phyloP scores from a whole-genome alignment of 2,888 invertebrate species.

The Brachyptera putata region DNA sequence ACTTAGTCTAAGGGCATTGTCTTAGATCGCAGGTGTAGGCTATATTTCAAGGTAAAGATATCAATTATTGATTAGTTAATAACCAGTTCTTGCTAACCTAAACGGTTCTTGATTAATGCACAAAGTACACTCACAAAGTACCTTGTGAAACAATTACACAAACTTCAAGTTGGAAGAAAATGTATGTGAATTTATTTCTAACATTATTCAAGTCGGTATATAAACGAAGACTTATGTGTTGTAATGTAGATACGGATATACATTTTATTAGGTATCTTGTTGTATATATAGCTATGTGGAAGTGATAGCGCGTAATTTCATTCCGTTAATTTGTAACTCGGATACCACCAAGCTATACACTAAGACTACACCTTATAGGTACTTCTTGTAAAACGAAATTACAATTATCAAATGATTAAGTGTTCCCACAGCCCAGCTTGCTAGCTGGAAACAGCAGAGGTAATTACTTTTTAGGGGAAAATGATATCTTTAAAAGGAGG shows the following conservation, averaged over 20 bases:
- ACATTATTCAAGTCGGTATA: neutral
- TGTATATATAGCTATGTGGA: neutral
- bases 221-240: constrained; percentile 17
- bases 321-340: constrained; percentile 20
- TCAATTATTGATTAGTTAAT: constrained; percentile 6
- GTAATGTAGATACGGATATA: neutral
- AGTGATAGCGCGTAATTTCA: constrained; percentile 5
- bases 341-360: constrained; percentile 3
- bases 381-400: constrained; percentile 22
- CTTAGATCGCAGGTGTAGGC: constrained; percentile 14
- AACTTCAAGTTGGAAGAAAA: neutral
- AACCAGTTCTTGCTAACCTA: neutral
- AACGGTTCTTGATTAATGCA: neutral
- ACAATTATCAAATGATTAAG: constrained; percentile 21
- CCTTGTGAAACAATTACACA: neutral
- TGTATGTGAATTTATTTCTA: constrained; percentile 13
- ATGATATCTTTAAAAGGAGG: constrained; percentile 8
- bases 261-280: neutral
- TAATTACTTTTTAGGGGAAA: constrained; percentile 14
- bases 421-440: constrained; percentile 15
- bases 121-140: neutral
- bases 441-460: constrained; percentile 1
- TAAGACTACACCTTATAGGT: constrained; percentile 2
- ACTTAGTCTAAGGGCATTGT: neutral
- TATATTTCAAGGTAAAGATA: constrained; percentile 1